Evolutionary conservation across 2,888 invertebrate genomes (phyloP).

Genomic region (Notodonta ziczac): DNA sequence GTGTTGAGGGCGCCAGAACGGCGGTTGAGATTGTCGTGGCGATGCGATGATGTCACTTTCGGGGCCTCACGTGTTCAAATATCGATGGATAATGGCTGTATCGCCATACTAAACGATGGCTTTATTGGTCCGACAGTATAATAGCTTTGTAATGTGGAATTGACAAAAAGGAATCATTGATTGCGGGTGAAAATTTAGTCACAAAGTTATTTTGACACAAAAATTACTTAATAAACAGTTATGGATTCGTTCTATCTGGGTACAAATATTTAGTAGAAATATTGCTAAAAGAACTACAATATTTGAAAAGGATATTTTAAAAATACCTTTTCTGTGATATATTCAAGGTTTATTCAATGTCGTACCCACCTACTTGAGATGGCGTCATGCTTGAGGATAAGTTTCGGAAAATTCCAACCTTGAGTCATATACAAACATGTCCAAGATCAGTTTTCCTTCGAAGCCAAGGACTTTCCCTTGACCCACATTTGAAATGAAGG

Average conservation of each 20-base stretch:
- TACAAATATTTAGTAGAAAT: no score
- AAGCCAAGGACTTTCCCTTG: constrained; percentile 57
- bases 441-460: constrained; percentile 33
- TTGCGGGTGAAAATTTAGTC: background rate
- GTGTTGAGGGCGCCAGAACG: constrained; percentile 45
- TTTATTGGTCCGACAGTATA: constrained; percentile 31
- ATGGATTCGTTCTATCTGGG: no score
- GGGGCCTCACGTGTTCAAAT: constrained; percentile 45
- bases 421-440: constrained; percentile 33
- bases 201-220: no score
- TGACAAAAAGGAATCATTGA: constrained; percentile 13
- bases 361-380: background rate
- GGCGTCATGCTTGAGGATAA: constrained; percentile 34
- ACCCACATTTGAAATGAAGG: constrained; percentile 42
- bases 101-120: constrained; percentile 26
- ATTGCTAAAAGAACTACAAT: no score
- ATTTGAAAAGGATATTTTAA: no score
- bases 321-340: background rate
- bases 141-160: constrained; percentile 14
- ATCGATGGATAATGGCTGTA: constrained; percentile 36
- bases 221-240: no score
- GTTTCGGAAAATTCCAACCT: constrained; percentile 29
- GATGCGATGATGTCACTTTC: constrained; percentile 54
- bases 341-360: background rate
- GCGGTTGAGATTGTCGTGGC: constrained; percentile 39